Evolutionary conservation across 2,797 vertebrate genomes (phyloP).

Genomic region (Gymnothorax javanicus): DNA sequence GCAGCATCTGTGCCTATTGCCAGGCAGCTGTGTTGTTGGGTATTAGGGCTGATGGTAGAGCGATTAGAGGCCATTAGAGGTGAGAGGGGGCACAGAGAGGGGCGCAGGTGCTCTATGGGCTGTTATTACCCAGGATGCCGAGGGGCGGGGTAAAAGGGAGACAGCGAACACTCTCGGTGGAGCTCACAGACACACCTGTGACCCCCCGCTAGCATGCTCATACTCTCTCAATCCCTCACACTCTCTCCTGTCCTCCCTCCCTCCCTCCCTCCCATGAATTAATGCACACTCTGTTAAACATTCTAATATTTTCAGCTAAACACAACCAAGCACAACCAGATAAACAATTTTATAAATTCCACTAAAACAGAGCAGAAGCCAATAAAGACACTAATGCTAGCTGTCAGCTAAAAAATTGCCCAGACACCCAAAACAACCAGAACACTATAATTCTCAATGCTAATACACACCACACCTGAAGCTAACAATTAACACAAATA

Average conservation of each 20-base stretch:
- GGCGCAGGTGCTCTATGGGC: constrained; percentile 70
- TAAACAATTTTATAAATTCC: constrained; percentile 42
- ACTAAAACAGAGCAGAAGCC: neutral
- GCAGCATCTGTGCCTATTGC: neutral
- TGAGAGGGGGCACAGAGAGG: constrained; percentile 59
- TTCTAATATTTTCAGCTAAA: constrained; percentile 38
- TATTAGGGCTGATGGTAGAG: constrained; percentile 76
- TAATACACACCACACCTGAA: neutral
- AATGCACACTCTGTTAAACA: constrained; percentile 58
- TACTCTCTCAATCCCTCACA: constrained; percentile 34
- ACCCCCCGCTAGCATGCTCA: constrained; percentile 63
- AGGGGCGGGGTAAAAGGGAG: constrained; percentile 37
- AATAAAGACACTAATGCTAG: neutral
- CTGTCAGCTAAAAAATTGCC: neutral
- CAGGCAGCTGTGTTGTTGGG: constrained; percentile 61
- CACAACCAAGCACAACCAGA: neutral
- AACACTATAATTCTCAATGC: constrained; percentile 46
- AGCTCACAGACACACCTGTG: constrained; percentile 74
- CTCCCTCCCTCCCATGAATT: constrained; percentile 35
- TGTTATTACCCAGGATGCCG: constrained; percentile 77
- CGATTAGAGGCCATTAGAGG: constrained; percentile 82
- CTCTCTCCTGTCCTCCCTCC: neutral
- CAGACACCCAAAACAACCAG: neutral
- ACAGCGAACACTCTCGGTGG: constrained; percentile 51
- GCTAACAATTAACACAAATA: neutral